Percentiles rank a stretch among this genome's conserved stretches.
These are phyloP conservation scores for Tenthredo notha DNA, from an alignment of 2,888 invertebrate genomes.

Conservation along the genomic window DNA sequence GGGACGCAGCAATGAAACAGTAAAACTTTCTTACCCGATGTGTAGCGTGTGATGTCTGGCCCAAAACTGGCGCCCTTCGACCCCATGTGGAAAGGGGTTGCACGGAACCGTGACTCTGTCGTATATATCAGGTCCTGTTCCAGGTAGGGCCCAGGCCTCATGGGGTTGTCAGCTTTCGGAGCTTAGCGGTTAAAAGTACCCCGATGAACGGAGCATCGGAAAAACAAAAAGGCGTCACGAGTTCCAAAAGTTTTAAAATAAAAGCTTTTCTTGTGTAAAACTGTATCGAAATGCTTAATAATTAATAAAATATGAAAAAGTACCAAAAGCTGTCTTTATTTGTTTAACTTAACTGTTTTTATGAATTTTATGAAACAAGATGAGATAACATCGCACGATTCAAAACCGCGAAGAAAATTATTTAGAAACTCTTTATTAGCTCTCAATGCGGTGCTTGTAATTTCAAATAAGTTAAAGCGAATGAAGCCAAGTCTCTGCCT, in stretches of 20 bases:
- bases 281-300: background rate
- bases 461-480: background rate
- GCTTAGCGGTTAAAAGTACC: constrained; percentile 46
- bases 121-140: constrained; percentile 26
- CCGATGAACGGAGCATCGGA: constrained; percentile 19
- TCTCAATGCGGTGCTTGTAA: background rate
- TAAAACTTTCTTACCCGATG: constrained; percentile 61
- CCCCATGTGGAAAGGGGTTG: constrained; percentile 61
- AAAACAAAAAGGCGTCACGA: constrained; percentile 32
- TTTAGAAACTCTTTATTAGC: constrained; percentile 10
- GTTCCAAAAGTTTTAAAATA: background rate
- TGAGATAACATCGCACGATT: background rate
- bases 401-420: background rate
- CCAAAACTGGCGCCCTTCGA: constrained; percentile 74
- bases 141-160: constrained; percentile 37
- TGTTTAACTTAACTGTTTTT: background rate
- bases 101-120: constrained; percentile 39
- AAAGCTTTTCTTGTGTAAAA: constrained; percentile 6
- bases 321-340: background rate
- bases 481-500: background rate
- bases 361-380: background rate
- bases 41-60: constrained; percentile 74
- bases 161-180: constrained; percentile 29
- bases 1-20: background rate
- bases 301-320: background rate